These are phyloP conservation scores for Pandemis cinnamomeana DNA, from an alignment of 2,888 invertebrate genomes.

Conservation along the genomic window DNA sequence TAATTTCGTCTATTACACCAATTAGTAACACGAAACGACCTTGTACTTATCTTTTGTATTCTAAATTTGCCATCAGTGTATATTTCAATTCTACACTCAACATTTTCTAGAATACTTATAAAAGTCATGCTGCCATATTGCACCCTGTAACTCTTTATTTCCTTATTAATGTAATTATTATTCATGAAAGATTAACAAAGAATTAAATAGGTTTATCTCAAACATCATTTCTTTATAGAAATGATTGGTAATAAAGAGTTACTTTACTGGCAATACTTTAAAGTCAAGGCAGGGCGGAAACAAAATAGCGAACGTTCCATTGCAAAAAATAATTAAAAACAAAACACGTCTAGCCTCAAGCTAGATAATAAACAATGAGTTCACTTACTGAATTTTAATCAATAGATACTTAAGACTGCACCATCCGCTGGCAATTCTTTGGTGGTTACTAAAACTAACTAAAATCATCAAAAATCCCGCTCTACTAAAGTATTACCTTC, in stretches of 20 bases:
- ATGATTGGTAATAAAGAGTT: neutral
- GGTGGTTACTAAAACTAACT: neutral
- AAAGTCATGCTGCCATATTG: neutral
- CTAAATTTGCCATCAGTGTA: neutral
- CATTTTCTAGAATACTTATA: neutral
- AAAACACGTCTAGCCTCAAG: neutral
- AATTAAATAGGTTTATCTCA: neutral
- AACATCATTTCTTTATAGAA: neutral
- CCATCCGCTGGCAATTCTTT: neutral
- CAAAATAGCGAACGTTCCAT: neutral
- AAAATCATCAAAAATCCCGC: neutral
- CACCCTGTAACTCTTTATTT: neutral
- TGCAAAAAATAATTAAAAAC: neutral
- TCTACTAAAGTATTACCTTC: conserved; percentile 12
- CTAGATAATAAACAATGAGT: neutral
- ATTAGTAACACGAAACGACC: conserved; percentile 4
- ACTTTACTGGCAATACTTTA: neutral
- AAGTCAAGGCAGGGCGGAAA: neutral
- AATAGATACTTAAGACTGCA: neutral
- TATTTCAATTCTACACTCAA: neutral
- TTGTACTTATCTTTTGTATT: neutral
- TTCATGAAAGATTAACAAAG: neutral
- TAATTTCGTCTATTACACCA: conserved; percentile 1
- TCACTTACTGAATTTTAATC: neutral
- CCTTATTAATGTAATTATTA: neutral